Percentiles rank a stretch among this genome's conserved stretches.
These are phyloP conservation scores for Drosophila anomalata DNA, from an alignment of 2,888 invertebrate genomes.

Conservation along the genomic window DNA sequence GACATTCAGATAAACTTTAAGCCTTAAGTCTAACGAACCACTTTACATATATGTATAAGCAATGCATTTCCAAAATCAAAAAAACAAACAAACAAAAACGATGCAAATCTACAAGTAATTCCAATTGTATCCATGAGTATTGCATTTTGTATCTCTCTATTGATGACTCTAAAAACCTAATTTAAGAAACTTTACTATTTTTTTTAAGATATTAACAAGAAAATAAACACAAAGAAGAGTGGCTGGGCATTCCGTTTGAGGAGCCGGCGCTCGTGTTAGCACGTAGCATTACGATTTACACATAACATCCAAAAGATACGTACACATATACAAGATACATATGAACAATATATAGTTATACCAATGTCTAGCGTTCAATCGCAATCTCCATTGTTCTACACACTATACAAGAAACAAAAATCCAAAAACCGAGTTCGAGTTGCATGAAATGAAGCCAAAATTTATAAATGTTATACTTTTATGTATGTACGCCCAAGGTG, in stretches of 20 bases:
- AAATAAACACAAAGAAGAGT: conserved; percentile 10
- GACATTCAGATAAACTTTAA: conserved; percentile 24
- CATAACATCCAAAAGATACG: conserved; percentile 8
- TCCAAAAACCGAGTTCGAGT: conserved; percentile 47
- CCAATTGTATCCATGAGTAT: conserved; percentile 71
- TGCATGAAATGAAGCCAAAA: conserved; percentile 68
- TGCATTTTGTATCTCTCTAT: conserved; percentile 60
- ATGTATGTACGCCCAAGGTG: conserved; percentile 26
- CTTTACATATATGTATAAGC: conserved; percentile 32
- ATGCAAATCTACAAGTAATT: conserved; percentile 29
- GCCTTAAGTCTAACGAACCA: conserved; percentile 31
- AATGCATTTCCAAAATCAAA: conserved; percentile 54
- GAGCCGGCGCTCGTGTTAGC: conserved; percentile 39
- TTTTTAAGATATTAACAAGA: conserved; percentile 39
- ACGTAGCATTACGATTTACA: conserved; percentile 49
- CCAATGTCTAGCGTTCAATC: background rate
- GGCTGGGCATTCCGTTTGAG: conserved; percentile 28
- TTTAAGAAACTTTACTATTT: conserved; percentile 50
- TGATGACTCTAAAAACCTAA: conserved; percentile 35
- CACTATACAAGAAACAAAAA: conserved; percentile 28
- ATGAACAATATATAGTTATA: conserved; percentile 45
- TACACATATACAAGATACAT: conserved; percentile 48
- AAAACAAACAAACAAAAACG: conserved; percentile 3
- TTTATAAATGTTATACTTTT: conserved; percentile 60
- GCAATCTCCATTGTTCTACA: conserved; percentile 14